Evolutionary conservation across 2,113 vertebrate species (phyloP).

Genomic region (Eira barbara): DNA sequence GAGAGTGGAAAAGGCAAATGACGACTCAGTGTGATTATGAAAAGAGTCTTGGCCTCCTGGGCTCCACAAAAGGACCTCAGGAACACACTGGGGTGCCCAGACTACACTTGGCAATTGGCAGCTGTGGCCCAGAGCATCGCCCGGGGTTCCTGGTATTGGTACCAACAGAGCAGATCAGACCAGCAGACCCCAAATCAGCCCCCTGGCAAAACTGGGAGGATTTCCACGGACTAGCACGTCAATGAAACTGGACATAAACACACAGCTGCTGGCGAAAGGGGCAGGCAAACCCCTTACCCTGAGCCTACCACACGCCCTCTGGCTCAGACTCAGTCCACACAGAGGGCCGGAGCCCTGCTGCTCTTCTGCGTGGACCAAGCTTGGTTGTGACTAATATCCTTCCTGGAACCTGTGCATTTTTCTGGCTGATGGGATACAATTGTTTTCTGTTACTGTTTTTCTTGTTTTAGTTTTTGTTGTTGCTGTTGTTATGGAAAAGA

Average conservation of each 20-base stretch:
- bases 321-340: background rate
- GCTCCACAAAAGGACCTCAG: background rate
- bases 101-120: too few species aligned
- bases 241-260: background rate
- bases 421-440: background rate
- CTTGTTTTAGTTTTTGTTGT: background rate
- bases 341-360: background rate
- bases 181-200: background rate
- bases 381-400: background rate
- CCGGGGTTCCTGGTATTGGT: background rate
- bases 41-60: background rate
- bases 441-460: background rate
- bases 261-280: background rate
- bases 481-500: background rate
- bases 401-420: background rate
- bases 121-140: background rate
- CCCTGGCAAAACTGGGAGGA: background rate
- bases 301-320: background rate
- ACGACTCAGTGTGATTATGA: background rate
- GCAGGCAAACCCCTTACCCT: background rate
- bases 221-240: background rate
- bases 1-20: background rate
- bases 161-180: background rate
- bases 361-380: background rate
- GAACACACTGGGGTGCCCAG: background rate